These are phyloP conservation scores for Limnephilus auricula DNA, from an alignment of 2,888 invertebrate species.

Conservation along the genomic window DNA sequence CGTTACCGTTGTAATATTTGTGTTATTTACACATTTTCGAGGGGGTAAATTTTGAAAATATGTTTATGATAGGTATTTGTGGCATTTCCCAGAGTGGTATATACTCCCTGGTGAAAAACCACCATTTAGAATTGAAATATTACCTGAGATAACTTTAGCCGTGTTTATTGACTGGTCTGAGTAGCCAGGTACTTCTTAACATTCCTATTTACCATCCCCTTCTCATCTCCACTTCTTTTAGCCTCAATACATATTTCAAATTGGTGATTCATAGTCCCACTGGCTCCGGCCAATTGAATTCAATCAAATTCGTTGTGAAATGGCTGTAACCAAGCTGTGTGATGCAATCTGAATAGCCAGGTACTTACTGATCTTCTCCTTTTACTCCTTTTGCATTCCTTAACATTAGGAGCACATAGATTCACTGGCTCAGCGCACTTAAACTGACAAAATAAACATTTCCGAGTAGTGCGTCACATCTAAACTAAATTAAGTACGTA, in stretches of 20 bases:
- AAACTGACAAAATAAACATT: not conserved
- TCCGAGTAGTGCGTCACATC: not conserved
- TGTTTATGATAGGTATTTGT: not conserved
- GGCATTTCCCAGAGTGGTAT: not conserved
- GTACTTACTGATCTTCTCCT: not conserved
- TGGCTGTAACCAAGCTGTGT: no score
- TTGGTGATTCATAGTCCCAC: not conserved
- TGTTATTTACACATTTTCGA: not conserved
- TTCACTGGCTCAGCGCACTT: not conserved
- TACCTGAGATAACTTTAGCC: not conserved
- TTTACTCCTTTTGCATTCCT: no score
- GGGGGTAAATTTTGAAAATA: not conserved
- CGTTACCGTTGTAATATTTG: not conserved
- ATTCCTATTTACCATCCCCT: not conserved
- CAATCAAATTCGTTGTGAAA: no score
- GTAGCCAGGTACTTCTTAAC: not conserved
- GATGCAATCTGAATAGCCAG: no score
- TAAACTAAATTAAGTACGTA: constrained; percentile 30
- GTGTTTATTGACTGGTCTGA: no score
- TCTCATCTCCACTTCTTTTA: not conserved
- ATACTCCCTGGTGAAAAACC: not conserved
- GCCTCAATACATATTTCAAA: not conserved
- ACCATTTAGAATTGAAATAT: not conserved
- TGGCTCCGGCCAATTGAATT: no score
- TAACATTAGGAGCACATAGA: not conserved